Base-by-base conservation (phyloP, 2,888 invertebrate genomes). In the Eupithecia subumbrata region DNA sequence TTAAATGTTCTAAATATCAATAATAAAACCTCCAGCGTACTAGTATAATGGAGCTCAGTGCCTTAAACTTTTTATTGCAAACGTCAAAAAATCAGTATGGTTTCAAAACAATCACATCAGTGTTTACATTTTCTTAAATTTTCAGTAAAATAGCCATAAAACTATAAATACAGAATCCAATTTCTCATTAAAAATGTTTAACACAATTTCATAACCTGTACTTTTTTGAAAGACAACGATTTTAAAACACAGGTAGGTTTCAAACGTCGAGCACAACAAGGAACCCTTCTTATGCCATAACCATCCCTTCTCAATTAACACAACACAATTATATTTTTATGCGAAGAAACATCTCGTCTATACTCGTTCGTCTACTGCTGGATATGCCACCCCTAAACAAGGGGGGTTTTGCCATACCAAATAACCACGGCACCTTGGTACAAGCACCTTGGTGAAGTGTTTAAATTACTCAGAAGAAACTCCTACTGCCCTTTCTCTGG, bases 41-140 rank as follows among this genome's bases (percentile, higher is more conserved):
- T 7, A 16, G 16, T 18, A 5, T 45, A 45, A 48, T 18, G 48
- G 48, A 48, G 2, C 48, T 48, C 8, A 18, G 18, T 48, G 52
- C 22, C 9, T 11, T 22, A 14, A 60, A 60, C 60, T 60, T 60
- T 56, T 56, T 25, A 12, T 14, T 25, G 5, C 25, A 60, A 60
- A 60, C 60, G 60, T 60, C 60, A 60, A 60, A 60, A 56, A 60
- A 12, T 60, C 60, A 60, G 60, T 60, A 14, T 60, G 60, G 60
- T 60, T 56, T 56, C 52, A 56, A 56, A 56, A 56, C 52, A 56
- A 56, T 9, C n/a, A 22, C 22, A n/a, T 22, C 11, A 2, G 2
- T 60, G 60, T 60, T 25, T 25, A 60, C 60, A 60, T 14, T 60
- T 60, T 60, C 25, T 5, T 1, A 7, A 14, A 14, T 9, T 60